Conservation (phyloP, 2,888 invertebrate genomes). For the Unio delphinus region DNA sequence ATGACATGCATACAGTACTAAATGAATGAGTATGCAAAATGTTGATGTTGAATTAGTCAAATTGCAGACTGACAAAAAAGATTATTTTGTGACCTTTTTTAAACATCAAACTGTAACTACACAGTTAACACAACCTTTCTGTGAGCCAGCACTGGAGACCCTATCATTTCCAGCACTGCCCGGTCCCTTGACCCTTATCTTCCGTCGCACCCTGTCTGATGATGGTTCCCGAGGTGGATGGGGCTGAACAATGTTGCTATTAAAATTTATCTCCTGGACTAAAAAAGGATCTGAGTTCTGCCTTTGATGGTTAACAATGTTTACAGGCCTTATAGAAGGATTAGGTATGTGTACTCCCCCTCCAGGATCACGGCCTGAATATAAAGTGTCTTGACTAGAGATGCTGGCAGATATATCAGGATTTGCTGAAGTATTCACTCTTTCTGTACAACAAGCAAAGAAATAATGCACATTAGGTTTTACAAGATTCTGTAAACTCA, state of each 20-base stretch:
- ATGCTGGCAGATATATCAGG: conserved; percentile 42
- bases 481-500: not conserved
- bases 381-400: conserved; percentile 34
- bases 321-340: conserved; percentile 18
- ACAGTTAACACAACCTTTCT: conserved; percentile 31
- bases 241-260: conserved; percentile 56
- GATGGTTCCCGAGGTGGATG: conserved; percentile 68
- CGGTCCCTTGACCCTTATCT: conserved; percentile 58
- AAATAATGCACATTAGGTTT: not conserved
- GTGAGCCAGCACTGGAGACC: conserved; percentile 43
- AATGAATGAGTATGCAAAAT: not conserved
- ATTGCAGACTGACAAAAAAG: not conserved
- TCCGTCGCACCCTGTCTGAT: conserved; percentile 56
- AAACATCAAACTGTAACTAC: not conserved
- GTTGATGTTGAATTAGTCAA: not conserved
- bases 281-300: conserved; percentile 50
- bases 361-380: conserved; percentile 31
- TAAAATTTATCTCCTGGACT: conserved; percentile 29
- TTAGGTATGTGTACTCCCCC: conserved; percentile 21
- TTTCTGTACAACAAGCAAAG: conserved; percentile 17
- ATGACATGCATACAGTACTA: not conserved
- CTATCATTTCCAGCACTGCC: conserved; percentile 44
- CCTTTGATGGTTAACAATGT: conserved; percentile 22
- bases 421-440: conserved; percentile 14
- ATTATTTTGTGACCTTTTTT: not conserved